Percentiles rank a stretch among this genome's conserved stretches.
phyloP scores from a whole-genome alignment of 2,113 vertebrate genomes.

The Crypturellus undulatus region DNA sequence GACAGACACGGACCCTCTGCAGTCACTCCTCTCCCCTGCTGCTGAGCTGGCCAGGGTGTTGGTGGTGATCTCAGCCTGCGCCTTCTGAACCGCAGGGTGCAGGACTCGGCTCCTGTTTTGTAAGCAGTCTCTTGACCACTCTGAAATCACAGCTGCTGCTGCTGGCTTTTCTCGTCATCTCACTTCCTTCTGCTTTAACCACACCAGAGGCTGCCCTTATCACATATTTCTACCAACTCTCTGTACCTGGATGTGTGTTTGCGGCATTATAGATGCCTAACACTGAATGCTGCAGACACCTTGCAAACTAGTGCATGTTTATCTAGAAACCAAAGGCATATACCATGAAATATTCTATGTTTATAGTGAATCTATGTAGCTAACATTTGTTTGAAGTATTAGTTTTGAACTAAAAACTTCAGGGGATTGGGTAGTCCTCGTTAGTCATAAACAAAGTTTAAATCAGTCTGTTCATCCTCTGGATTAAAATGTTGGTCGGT shows the following conservation, averaged over 20 bases:
- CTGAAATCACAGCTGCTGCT: neutral
- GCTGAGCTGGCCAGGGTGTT: neutral
- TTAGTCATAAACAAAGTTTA: neutral
- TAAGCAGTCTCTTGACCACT: neutral
- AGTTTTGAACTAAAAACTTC: neutral
- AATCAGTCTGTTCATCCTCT: neutral
- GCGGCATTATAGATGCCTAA: neutral
- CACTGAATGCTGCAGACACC: neutral
- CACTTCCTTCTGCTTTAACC: neutral
- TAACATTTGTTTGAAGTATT: neutral
- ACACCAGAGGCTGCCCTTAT: neutral
- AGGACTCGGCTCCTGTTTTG: neutral
- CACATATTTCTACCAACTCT: neutral
- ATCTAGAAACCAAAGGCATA: neutral
- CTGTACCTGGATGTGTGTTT: neutral
- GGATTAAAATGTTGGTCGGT: conserved; percentile 5
- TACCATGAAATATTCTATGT: neutral
- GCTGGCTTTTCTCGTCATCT: neutral
- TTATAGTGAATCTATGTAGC: neutral
- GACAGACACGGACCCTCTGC: neutral
- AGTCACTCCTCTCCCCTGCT: neutral
- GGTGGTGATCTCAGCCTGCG: neutral
- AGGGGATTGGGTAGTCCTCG: neutral
- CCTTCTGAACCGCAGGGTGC: neutral
- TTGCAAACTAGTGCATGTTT: neutral